Conservation (phyloP, 1,140 invertebrate species). For the Drosophila pachea region DNA sequence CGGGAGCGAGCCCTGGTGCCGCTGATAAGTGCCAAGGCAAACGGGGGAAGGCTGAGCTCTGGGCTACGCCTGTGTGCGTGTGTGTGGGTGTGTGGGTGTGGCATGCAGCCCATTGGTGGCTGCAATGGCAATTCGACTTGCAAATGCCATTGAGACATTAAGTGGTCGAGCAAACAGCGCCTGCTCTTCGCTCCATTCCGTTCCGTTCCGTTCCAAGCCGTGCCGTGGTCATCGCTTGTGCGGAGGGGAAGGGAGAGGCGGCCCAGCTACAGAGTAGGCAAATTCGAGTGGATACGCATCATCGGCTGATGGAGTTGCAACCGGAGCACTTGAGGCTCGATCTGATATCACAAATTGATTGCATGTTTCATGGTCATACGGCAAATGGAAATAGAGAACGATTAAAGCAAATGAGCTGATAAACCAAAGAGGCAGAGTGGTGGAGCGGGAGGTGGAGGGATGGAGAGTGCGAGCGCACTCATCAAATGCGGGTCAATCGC, state of each 20-base stretch:
- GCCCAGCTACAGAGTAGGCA: slow-evolving; percentile 32
- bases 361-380: slow-evolving; percentile 44
- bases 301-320: slow-evolving; percentile 10
- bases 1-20: slow-evolving; percentile 25
- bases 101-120: slow-evolving; percentile 50
- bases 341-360: slow-evolving; percentile 45
- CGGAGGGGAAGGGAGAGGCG: neutral
- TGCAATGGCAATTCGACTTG: slow-evolving; percentile 66
- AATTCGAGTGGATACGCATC: slow-evolving; percentile 51
- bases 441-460: no score
- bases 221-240: slow-evolving; percentile 19
- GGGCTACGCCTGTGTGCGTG: neutral
- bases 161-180: slow-evolving; percentile 44
- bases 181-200: no score
- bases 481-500: slow-evolving; percentile 27
- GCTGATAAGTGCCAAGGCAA: slow-evolving; percentile 53
- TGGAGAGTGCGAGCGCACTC: neutral
- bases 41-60: neutral
- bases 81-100: slow-evolving; percentile 19
- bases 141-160: slow-evolving; percentile 70
- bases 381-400: slow-evolving; percentile 11
- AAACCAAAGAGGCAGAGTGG: neutral
- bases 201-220: slow-evolving; percentile 9
- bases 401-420: slow-evolving; percentile 40
- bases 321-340: slow-evolving; percentile 34